Evolutionary conservation across 1,140 invertebrate genomes (phyloP), one percentile per base, ranked within the genome.

Genomic region (Homarus americanus): DNA sequence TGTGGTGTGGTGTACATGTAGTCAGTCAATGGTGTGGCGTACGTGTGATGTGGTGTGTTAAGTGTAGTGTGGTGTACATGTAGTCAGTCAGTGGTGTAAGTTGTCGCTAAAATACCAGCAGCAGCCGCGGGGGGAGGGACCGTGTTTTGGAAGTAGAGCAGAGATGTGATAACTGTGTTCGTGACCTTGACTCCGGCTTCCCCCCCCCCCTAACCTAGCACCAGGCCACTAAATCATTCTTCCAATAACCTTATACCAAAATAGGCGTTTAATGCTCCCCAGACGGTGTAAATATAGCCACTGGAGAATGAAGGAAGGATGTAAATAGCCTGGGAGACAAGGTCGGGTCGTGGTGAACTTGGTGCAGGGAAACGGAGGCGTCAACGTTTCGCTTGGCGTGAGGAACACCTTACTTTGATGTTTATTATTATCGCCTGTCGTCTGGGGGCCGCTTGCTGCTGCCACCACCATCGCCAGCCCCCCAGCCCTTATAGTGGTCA

Each of bases 121-220:
- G 32, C 44, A 15, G 5, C 44, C 15, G n/a, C n/a, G n/a, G n/a
- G n/a, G n/a, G n/a, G n/a, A 20, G 53, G 17, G 53, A 12, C 2
- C 53, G 53, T 58, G 53, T 66, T 66, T 66, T 66, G 63, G 12
- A 28, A 66, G 63, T 66, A 20, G 63, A 66, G 63, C 63, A 66
- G n/a, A 66, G 63, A 66, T 66, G 63, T 66, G 63, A 66, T 66
- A 66, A 66, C 63, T 32, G 63, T 7, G 7, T 66, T 66, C 63
- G 63, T 66, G 63, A 32, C 63, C 63, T 66, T 32, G 63, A 66
- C 63, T 66, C 63, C 63, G 63, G 63, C 63, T 66, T 66, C 63
- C 7, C 17, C 53, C 24, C 17, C 53, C 53, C 3, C 53, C n/a
- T n/a, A n/a, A n/a, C n/a, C n/a, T n/a, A n/a, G n/a, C n/a, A 4